phyloP scores from a whole-genome alignment of 1,140 invertebrate genomes.

The Platyscapa corneri region DNA sequence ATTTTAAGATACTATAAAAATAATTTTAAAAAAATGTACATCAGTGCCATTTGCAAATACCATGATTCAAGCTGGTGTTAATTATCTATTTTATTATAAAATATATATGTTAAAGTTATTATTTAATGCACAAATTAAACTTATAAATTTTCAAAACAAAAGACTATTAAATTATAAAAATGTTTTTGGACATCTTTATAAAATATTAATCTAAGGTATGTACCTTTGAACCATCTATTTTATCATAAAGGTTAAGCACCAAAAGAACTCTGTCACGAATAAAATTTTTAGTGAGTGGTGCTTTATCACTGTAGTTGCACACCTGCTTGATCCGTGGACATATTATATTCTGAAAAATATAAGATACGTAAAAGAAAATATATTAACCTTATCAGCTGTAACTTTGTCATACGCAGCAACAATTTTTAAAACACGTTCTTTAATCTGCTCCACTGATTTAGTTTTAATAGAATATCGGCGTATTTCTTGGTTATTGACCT shows the following conservation, averaged over 20 bases:
- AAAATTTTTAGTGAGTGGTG: constrained; percentile 85
- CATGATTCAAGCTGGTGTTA: constrained; percentile 68
- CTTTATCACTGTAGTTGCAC: constrained; percentile 82
- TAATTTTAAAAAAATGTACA: constrained; percentile 34
- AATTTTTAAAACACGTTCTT: constrained; percentile 85
- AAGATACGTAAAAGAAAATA: constrained; percentile 64
- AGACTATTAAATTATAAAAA: constrained; percentile 11
- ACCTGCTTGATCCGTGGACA: constrained; percentile 74
- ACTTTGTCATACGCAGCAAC: constrained; percentile 87
- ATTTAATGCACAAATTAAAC: not conserved
- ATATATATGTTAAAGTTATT: constrained; percentile 49
- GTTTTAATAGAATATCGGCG: constrained; percentile 48
- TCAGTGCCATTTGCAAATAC: constrained; percentile 53
- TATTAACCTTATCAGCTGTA: constrained; percentile 81
- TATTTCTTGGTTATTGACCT: constrained; percentile 53
- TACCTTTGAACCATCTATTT: constrained; percentile 95
- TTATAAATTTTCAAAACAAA: not conserved
- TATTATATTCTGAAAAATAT: constrained; percentile 79
- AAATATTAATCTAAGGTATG: constrained; percentile 49
- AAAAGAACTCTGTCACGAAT: constrained; percentile 92
- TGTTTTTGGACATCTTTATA: constrained; percentile 31
- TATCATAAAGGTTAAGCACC: constrained; percentile 96
- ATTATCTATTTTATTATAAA: constrained; percentile 49
- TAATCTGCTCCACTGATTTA: constrained; percentile 76
- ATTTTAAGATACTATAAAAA: not conserved